Percentiles rank a stretch among this genome's conserved stretches.
Evolutionary conservation across 2,797 vertebrate genomes (phyloP).

Genomic region (Rhodeus uyekii): DNA sequence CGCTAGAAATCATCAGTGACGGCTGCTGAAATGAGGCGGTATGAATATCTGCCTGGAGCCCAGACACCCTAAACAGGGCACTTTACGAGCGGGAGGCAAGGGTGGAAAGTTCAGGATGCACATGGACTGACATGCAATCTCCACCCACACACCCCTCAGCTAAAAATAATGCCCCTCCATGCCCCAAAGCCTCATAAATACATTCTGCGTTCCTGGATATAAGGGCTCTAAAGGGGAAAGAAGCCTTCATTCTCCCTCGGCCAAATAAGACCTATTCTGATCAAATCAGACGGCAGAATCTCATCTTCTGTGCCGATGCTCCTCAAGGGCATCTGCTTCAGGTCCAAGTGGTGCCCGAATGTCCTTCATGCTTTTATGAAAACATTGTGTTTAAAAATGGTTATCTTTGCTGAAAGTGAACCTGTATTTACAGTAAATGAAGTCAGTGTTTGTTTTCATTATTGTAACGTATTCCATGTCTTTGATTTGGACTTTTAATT

Average conservation of each 20-base stretch:
- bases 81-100: slow-evolving; percentile 1
- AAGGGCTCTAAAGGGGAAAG: slow-evolving; percentile 15
- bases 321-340: slow-evolving; percentile 1
- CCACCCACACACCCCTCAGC: background rate
- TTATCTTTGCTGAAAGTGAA: background rate
- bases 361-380: background rate
- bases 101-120: slow-evolving; percentile 6
- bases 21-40: slow-evolving; percentile 20
- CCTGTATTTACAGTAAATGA: background rate
- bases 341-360: slow-evolving; percentile 1
- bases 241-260: slow-evolving; percentile 13
- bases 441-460: background rate
- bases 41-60: slow-evolving; percentile 2
- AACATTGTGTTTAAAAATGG: background rate
- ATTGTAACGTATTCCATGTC: background rate
- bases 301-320: background rate
- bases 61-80: background rate
- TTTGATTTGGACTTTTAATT: background rate
- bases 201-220: background rate
- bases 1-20: slow-evolving; percentile 35
- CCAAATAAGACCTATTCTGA: background rate
- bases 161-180: background rate
- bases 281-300: slow-evolving; percentile 20
- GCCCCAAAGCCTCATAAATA: slow-evolving; percentile 10
- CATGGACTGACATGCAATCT: slow-evolving; percentile 21